These are phyloP conservation scores for Ciconia nigra DNA, from an alignment of 2,797 vertebrate genomes.

Conservation along the genomic window DNA sequence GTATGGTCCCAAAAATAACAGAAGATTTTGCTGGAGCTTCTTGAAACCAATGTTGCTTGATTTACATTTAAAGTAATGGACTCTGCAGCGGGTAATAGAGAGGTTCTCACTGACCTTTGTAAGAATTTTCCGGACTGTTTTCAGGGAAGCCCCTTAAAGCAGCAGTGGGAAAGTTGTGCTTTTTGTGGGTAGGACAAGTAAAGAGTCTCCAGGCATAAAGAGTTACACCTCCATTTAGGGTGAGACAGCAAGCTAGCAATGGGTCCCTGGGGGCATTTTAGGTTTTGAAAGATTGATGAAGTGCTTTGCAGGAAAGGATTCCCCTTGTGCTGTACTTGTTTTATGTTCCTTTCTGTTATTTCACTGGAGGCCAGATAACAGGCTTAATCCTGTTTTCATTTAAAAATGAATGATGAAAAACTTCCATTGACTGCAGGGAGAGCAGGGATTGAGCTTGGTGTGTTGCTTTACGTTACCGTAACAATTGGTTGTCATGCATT, in stretches of 20 bases:
- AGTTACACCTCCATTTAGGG: neutral
- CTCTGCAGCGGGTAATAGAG: neutral
- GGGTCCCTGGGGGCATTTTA: neutral
- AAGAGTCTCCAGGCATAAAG: neutral
- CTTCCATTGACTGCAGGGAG: neutral
- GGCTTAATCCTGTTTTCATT: constrained; percentile 29
- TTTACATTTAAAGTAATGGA: neutral
- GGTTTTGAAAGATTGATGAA: constrained; percentile 50
- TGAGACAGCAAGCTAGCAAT: neutral
- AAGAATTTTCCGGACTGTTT: neutral
- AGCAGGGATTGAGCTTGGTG: neutral
- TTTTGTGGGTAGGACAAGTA: neutral
- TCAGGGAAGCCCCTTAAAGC: neutral
- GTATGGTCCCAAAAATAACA: neutral
- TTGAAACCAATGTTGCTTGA: neutral
- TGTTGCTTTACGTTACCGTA: neutral
- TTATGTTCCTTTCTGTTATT: constrained; percentile 34
- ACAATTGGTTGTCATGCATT: neutral
- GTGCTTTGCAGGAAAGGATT: constrained; percentile 20
- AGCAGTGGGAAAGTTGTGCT: neutral
- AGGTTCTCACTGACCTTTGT: neutral
- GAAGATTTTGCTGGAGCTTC: neutral
- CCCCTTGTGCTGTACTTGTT: neutral
- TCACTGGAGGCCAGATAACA: constrained; percentile 40
- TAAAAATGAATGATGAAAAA: constrained; percentile 35